Evolutionary conservation across 2,113 vertebrate genomes (phyloP).

Genomic region (Pholis gunnellus): DNA sequence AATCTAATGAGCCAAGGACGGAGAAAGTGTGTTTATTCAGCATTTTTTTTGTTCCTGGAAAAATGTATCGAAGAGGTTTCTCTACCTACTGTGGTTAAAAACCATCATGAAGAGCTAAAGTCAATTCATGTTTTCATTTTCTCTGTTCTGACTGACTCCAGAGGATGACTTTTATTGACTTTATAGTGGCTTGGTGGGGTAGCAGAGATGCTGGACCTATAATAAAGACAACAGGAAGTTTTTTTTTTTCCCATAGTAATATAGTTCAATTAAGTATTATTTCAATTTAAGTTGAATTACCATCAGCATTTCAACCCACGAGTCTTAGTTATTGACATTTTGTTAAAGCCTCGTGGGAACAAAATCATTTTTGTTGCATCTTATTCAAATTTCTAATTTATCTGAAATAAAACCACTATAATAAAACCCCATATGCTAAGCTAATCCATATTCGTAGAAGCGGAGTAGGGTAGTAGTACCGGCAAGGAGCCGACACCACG

Average conservation of each 20-base stretch:
- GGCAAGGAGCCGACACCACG: too few species aligned
- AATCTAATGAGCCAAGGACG: not conserved
- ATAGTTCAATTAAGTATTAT: not conserved
- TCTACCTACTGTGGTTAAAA: constrained; percentile 22
- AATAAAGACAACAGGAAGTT: constrained; percentile 11
- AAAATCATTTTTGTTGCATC: not conserved
- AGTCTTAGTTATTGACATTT: not conserved
- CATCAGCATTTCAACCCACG: not conserved
- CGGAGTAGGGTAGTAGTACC: too few species aligned
- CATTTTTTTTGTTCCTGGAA: constrained; percentile 16
- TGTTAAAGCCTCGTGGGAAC: not conserved
- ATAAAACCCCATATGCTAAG: not conserved
- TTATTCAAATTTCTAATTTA: not conserved
- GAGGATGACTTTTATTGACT: not conserved
- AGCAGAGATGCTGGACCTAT: not conserved
- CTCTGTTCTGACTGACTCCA: not conserved
- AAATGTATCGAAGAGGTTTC: not conserved
- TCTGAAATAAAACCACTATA: not conserved
- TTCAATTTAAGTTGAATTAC: not conserved
- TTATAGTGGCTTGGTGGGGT: not conserved
- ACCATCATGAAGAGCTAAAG: not conserved
- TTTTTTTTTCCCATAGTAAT: too few species aligned
- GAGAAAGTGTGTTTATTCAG: constrained; percentile 17
- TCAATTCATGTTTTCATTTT: not conserved
- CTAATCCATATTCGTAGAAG: not conserved